phyloP scores from a whole-genome alignment of 2,113 vertebrate genomes.

The Polypterus bichir region DNA sequence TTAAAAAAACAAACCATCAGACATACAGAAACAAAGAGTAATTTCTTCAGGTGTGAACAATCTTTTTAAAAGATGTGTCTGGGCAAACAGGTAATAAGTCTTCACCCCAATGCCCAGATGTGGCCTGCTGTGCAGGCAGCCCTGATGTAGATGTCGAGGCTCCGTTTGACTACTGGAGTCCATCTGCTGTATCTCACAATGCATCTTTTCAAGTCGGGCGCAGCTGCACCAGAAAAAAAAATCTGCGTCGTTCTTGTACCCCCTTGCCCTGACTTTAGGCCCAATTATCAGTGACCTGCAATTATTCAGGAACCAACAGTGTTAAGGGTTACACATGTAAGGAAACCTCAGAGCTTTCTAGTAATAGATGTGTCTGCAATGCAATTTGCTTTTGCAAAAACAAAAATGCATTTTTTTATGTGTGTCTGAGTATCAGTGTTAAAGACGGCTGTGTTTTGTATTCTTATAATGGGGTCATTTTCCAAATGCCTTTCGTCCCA shows the following conservation, averaged over 20 bases:
- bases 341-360: not conserved
- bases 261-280: slow-evolving; percentile 1
- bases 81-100: not conserved
- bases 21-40: no score
- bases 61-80: not conserved
- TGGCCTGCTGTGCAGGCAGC: not conserved
- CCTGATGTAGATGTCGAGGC: not conserved
- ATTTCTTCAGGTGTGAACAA: no score
- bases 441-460: no score
- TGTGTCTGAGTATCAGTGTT: no score
- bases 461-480: no score
- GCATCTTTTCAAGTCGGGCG: slow-evolving; percentile 3
- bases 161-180: not conserved
- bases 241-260: not conserved
- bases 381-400: no score
- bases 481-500: no score
- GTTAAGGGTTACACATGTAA: slow-evolving; percentile 1
- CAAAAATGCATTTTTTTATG: no score
- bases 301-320: slow-evolving; percentile 1
- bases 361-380: not conserved
- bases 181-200: slow-evolving; percentile 6
- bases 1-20: no score
- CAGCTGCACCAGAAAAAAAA: slow-evolving; percentile 5
- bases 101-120: not conserved
- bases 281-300: slow-evolving; percentile 11